Percentiles rank a stretch among this genome's conserved stretches.
These are phyloP conservation scores for Masnerella sp. DNA, from an alignment of 2,888 invertebrate genomes.

Conservation along the genomic window DNA sequence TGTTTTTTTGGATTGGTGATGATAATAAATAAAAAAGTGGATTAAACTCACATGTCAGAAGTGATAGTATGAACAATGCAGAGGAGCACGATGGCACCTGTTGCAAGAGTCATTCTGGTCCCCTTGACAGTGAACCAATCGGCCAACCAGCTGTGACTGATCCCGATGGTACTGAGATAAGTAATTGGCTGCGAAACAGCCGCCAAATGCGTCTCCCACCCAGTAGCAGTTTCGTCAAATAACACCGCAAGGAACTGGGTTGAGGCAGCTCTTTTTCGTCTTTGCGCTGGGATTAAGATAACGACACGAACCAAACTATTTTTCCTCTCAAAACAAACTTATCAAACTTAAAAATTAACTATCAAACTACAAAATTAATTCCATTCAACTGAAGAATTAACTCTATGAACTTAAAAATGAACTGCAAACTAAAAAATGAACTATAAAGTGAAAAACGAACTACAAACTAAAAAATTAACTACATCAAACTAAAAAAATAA, in stretches of 20 bases:
- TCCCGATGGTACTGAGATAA: conserved; percentile 65
- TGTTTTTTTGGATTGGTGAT: too few relatives aligned
- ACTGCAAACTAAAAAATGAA: too few relatives aligned
- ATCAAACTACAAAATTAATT: background rate
- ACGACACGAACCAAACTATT: too few relatives aligned
- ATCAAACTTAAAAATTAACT: background rate
- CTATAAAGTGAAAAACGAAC: too few relatives aligned
- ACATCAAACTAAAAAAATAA: too few relatives aligned
- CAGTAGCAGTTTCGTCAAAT: conserved; percentile 45
- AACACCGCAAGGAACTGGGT: conserved; percentile 61
- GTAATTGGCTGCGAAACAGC: conserved; percentile 69
- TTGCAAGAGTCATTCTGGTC: conserved; percentile 67
- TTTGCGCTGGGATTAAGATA: conserved; percentile 65
- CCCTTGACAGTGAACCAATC: conserved; percentile 68
- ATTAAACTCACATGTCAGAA: conserved; percentile 36
- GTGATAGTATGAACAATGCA: too few relatives aligned
- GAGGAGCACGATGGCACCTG: conserved; percentile 58
- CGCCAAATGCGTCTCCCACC: conserved; percentile 73
- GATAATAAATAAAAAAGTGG: background rate
- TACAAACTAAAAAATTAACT: too few relatives aligned
- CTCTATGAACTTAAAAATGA: too few relatives aligned
- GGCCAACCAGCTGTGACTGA: conserved; percentile 68
- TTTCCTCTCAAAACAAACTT: conserved; percentile 18
- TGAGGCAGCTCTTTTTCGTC: conserved; percentile 59
- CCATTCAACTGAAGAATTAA: too few relatives aligned